Base-by-base conservation (phyloP, 2,888 invertebrate genomes). In the Ophion slaviceki region DNA sequence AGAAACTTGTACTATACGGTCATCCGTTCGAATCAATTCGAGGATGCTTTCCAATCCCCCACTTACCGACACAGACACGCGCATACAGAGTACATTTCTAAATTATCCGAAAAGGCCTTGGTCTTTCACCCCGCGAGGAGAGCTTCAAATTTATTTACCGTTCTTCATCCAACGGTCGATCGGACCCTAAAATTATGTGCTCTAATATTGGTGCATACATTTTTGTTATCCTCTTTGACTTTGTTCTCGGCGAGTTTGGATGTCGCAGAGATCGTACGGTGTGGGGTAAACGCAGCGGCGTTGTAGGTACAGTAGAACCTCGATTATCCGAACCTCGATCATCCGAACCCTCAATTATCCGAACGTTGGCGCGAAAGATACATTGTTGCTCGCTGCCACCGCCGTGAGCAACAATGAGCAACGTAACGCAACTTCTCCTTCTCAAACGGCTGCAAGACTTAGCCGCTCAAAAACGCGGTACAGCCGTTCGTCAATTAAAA, bases 11-110 rank as follows among this genome's bases (percentile, higher is more conserved):
- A 32, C 78, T 74, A 68, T 67, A 32, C 78, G 74, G 24, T 79
- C 79, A 79, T 79, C 62, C 83, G 72, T 79, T 83, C 47, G 67
- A 74, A 83, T 79, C 78, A 74, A 79, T 83, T 83, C 79, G 83
- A 74, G 67, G 74, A 83, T 74, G 78, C 83, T 83, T 79, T 83
- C 79, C 83, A 79, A 83, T 83, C 74, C 74, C 61, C 28, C 66
- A 32, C 36, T 36, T 10, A 8, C 0, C 11, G 24, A 11, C 36
- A 45, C 24, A 74, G 14, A 62, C 32, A 6, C 53, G 62, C 20
- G n/a, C 14, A 71, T 62, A 70, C 17, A 45, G 32, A 14, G 32
- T 53, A 47, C 61, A 74, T 74, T 79, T 68, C 40, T 61, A 40
- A 83, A 67, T 82, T 66, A 72, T 61, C 57, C 72, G 47, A 53